phyloP scores from a whole-genome alignment of 2,113 vertebrate species.

The Telmatochromis bifrenatus region DNA sequence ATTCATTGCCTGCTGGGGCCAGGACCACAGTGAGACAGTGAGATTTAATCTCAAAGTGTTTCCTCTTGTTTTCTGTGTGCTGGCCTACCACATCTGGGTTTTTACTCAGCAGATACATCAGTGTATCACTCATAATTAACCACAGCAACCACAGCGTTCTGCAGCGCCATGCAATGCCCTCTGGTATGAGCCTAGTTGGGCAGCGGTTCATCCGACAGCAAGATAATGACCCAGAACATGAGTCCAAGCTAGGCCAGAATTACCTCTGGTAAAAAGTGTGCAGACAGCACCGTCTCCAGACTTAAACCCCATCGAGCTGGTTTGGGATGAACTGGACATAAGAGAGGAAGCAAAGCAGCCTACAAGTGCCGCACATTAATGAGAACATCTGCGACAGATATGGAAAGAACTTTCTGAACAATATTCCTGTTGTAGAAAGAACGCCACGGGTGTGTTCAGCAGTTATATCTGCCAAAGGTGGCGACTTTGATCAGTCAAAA shows the following conservation, averaged over 20 bases:
- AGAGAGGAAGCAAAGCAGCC: not conserved
- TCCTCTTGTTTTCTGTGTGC: not conserved
- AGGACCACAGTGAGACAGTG: not conserved
- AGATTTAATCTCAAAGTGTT: no score
- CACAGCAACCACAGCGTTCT: not conserved
- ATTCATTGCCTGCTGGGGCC: not conserved
- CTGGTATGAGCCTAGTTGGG: not conserved
- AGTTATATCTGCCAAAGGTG: not conserved
- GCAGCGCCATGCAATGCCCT: not conserved
- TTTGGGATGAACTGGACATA: accelerated
- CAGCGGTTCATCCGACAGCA: not conserved
- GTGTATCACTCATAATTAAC: not conserved
- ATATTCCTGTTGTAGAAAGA: not conserved
- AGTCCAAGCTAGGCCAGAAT: not conserved
- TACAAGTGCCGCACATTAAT: not conserved
- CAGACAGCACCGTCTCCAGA: not conserved
- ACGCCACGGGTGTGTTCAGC: not conserved
- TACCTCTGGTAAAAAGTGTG: not conserved
- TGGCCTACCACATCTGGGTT: not conserved
- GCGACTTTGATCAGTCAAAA: accelerated
- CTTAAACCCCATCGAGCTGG: not conserved
- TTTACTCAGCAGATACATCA: not conserved
- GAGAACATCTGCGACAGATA: accelerated
- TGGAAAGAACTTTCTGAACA: not conserved
- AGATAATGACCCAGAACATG: accelerated